phyloP scores from a whole-genome alignment of 2,797 vertebrate species.

The Choloepus didactylus region DNA sequence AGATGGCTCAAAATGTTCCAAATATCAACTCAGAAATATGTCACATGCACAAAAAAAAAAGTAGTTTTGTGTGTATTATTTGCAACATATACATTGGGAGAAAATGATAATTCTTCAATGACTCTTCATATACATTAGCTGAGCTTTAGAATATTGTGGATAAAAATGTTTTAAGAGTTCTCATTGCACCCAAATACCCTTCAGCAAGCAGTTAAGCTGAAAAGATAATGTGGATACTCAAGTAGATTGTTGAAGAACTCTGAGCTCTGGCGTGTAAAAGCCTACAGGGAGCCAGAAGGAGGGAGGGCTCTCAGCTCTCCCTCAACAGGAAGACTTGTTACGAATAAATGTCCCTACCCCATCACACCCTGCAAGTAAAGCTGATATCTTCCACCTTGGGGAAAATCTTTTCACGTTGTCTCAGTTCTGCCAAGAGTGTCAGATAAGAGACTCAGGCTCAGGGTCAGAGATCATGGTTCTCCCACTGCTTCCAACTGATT shows the following conservation, averaged over 20 bases:
- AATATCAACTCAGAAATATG: not conserved
- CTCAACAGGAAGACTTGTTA: not conserved
- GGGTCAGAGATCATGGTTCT: too few species aligned
- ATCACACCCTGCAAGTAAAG: too few species aligned
- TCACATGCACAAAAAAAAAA: not conserved
- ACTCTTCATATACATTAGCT: not conserved
- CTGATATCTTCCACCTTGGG: not conserved
- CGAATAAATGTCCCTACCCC: accelerated
- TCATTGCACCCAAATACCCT: not conserved
- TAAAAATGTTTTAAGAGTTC: not conserved
- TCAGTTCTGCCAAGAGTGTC: not conserved
- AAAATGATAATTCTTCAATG: not conserved
- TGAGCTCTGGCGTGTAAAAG: not conserved
- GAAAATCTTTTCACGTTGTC: not conserved
- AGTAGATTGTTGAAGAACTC: not conserved
- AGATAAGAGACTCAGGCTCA: not conserved
- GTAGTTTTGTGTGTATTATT: not conserved
- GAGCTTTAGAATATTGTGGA: not conserved
- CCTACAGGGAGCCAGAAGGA: not conserved
- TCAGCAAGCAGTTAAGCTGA: not conserved
- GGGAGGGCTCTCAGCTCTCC: not conserved
- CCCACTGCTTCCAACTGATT: accelerated
- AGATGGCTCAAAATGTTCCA: not conserved
- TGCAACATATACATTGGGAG: not conserved
- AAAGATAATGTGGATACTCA: too few species aligned